Conservation (phyloP, 2,888 invertebrate genomes). For the Cataglyphis rosenhaueri region DNA sequence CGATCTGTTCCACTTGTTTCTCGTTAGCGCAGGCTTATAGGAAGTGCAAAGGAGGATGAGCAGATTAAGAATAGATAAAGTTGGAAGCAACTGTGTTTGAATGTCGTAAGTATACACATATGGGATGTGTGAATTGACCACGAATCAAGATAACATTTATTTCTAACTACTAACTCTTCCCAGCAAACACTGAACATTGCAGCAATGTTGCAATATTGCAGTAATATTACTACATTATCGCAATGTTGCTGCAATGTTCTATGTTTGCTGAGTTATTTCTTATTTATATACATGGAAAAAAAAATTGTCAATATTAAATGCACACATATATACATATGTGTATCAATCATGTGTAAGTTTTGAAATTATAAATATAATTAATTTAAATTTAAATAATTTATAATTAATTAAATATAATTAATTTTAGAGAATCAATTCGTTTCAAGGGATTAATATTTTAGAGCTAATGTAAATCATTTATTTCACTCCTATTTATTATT, state of each 20-base stretch:
- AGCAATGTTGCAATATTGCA: too few relatives aligned
- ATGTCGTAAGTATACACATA: neutral
- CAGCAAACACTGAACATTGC: too few relatives aligned
- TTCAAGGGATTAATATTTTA: neutral
- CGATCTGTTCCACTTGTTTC: constrained; percentile 60
- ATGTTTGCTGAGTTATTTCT: too few relatives aligned
- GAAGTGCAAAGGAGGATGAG: constrained; percentile 21
- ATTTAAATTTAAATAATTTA: neutral
- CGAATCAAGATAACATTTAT: neutral
- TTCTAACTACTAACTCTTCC: neutral
- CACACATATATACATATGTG: too few relatives aligned
- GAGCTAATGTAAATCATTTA: neutral
- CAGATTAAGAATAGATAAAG: constrained; percentile 4
- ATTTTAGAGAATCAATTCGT: neutral
- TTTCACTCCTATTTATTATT: neutral
- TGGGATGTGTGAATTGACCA: constrained; percentile 13
- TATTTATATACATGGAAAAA: neutral
- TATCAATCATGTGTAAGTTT: too few relatives aligned
- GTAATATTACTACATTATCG: too few relatives aligned
- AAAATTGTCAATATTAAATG: neutral
- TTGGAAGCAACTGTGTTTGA: neutral
- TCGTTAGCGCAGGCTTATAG: constrained; percentile 60
- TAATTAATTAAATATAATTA: neutral
- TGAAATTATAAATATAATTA: neutral
- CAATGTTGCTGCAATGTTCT: too few relatives aligned